Base-by-base conservation (phyloP, 2,888 invertebrate genomes). In the Nysson spinosus region DNA sequence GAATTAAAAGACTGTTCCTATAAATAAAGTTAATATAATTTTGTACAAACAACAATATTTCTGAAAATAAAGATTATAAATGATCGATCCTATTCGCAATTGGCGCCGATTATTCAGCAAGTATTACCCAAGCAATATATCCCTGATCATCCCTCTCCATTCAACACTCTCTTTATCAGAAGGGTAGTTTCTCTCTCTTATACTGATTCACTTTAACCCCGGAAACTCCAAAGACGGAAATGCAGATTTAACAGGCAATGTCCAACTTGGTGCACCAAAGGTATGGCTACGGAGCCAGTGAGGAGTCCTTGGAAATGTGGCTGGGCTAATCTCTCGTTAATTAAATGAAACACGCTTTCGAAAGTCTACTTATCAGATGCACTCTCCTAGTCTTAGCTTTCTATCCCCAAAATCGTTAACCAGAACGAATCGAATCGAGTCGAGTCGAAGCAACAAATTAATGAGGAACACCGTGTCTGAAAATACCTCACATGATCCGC, bases 251-350 rank as follows among this genome's bases (percentile, higher is more conserved):
- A 77, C 74, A 55, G 55, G 60, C 71, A 39, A 72, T 69, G 78
- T 73, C 75, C 77, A 77, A 78, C 71, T 79, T 71, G 55, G 46
- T 43, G 43, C 26, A 61, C 43, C 61, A 37, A 49, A 11, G 56
- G 49, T 62, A 65, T 54, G n/a, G n/a, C n/a, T n/a, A 64, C 49
- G 55, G 67, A 52, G 67, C 61, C 51, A 60, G 42, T 34, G 20
- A 16, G 39, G 52, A 51, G 54, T 58, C 68, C 56, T 62, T 57
- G 72, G 69, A 68, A 75, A 73, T 65, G 67, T 64, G 62, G 73
- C 68, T 62, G 44, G 62, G 75, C 78, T 82, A 82, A 83, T 83
- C 82, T 79, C 65, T 66, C 74, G 79, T 81, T 83, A 80, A 82
- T 83, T 83, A 81, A 79, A 77, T 69, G 66, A 69, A 63, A 58